phyloP scores from a whole-genome alignment of 2,113 vertebrate genomes.

The Malaclemys terrapin region DNA sequence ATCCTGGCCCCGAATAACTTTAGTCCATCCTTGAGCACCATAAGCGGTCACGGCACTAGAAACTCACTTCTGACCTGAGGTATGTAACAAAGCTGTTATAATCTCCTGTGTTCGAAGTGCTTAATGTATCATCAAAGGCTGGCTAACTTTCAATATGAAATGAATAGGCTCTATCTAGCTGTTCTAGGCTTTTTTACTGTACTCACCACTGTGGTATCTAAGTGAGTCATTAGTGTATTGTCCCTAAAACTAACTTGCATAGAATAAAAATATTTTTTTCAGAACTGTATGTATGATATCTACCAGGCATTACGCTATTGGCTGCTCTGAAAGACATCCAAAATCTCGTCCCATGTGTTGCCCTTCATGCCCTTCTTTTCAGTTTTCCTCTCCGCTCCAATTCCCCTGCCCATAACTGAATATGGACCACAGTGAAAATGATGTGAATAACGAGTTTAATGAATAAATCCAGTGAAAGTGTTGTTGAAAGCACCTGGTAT shows the following conservation, averaged over 20 bases:
- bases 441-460: background rate
- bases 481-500: background rate
- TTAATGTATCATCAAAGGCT: background rate
- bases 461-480: background rate
- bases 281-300: background rate
- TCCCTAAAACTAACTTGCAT: background rate
- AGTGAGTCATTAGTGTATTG: background rate
- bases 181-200: background rate
- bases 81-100: accelerated
- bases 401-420: background rate
- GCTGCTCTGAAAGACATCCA: background rate
- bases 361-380: background rate
- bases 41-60: background rate
- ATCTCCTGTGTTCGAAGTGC: background rate
- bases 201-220: background rate
- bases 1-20: background rate
- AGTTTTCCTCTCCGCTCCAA: background rate
- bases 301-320: background rate
- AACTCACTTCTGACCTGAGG: background rate
- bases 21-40: background rate
- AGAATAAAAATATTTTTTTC: background rate
- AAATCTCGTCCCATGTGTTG: background rate
- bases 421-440: background rate
- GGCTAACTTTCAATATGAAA: background rate
- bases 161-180: background rate